Conservation (phyloP, 2,113 vertebrate species). For the Eonycteris spelaea region DNA sequence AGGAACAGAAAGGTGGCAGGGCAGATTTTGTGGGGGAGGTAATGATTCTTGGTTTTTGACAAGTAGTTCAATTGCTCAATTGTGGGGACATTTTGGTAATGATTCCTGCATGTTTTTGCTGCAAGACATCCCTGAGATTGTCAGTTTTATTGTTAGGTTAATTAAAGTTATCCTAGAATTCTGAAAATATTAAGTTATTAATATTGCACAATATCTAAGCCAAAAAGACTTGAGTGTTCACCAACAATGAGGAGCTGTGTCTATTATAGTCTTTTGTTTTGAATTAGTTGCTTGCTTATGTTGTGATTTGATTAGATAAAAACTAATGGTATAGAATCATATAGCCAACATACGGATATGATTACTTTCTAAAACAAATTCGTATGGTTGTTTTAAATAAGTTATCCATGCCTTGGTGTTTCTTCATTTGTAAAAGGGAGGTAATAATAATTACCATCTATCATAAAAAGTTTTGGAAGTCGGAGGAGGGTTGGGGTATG, state of each 20-base stretch:
- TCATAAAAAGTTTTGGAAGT: constrained; percentile 4
- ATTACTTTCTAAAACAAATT: not conserved
- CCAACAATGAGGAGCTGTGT: not conserved
- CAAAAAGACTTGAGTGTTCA: constrained; percentile 28
- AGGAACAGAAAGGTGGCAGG: not conserved
- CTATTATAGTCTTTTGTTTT: constrained; percentile 13
- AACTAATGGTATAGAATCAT: not conserved
- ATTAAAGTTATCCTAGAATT: constrained; percentile 1
- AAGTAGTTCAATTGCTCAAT: not conserved
- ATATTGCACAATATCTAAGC: not conserved
- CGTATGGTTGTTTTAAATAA: constrained; percentile 8
- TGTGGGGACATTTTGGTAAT: not conserved
- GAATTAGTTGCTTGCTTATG: constrained; percentile 7
- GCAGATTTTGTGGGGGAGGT: not conserved
- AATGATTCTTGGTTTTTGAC: not conserved
- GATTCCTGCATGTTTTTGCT: constrained; percentile 41
- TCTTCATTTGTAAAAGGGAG: constrained; percentile 24
- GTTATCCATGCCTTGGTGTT: constrained; percentile 7
- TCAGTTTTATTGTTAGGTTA: not conserved
- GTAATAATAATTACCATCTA: not conserved
- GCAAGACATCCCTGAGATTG: not conserved
- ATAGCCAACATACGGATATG: not conserved
- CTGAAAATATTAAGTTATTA: not conserved
- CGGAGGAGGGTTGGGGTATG: no score
- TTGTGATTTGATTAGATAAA: constrained; percentile 36